A percentile compares a stretch with the other conserved stretches of the same genome.
These are phyloP conservation scores for Taenioides sp. DNA, from an alignment of 2,797 vertebrate species.

Conservation along the genomic window DNA sequence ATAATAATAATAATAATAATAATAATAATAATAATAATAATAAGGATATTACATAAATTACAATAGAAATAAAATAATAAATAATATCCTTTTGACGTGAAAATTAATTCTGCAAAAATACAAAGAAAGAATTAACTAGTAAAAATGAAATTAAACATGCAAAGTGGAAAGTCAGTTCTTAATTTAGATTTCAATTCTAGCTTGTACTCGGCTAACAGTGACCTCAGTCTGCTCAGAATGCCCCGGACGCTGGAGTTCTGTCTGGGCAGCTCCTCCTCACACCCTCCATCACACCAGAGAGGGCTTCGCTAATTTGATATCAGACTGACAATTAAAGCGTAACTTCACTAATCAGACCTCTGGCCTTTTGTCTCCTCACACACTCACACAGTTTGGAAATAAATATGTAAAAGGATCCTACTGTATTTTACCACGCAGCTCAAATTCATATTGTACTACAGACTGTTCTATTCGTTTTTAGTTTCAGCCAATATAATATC, in stretches of 20 bases:
- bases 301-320: conserved; percentile 49
- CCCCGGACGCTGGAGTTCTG: conserved; percentile 38
- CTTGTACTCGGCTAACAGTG: conserved; percentile 53
- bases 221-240: conserved; percentile 47
- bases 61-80: too few relatives aligned
- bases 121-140: too few relatives aligned
- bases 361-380: conserved; percentile 30
- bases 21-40: too few relatives aligned
- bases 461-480: too few relatives aligned
- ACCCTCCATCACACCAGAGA: conserved; percentile 41
- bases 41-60: too few relatives aligned
- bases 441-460: too few relatives aligned
- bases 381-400: background rate
- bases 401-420: background rate
- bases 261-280: conserved; percentile 42
- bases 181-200: conserved; percentile 51
- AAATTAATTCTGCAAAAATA: background rate
- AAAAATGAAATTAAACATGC: background rate
- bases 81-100: too few relatives aligned
- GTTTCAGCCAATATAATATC: too few relatives aligned
- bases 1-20: too few relatives aligned
- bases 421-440: background rate
- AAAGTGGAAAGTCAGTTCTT: background rate
- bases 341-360: conserved; percentile 46
- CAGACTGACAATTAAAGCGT: conserved; percentile 21